Evolutionary conservation across 2,888 invertebrate species (phyloP).

Genomic region (Lithophane leautieri): DNA sequence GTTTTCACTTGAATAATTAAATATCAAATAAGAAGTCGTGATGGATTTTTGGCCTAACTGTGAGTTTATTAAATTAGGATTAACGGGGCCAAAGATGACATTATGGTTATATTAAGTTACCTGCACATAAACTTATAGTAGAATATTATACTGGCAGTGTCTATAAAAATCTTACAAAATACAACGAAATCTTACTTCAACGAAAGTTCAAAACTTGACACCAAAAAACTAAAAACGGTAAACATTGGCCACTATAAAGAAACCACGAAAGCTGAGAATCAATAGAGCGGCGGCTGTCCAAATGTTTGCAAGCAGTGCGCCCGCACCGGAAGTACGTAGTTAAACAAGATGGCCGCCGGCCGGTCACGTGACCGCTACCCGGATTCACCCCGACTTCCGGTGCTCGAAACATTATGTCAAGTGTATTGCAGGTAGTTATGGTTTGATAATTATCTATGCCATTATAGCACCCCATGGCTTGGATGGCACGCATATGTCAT

Average conservation of each 20-base stretch:
- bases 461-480: constrained; percentile 78
- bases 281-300: constrained; percentile 78
- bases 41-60: background rate
- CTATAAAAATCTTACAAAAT: background rate
- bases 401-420: constrained; percentile 85
- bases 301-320: constrained; percentile 74
- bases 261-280: constrained; percentile 50
- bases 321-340: constrained; percentile 86
- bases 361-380: constrained; percentile 84
- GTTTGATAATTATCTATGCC: constrained; percentile 80
- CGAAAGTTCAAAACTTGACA: background rate
- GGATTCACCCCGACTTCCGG: constrained; percentile 89
- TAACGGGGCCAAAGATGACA: background rate
- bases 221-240: constrained; percentile 22
- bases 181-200: too few species aligned
- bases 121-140: too few species aligned
- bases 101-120: background rate
- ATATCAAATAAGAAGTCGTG: background rate
- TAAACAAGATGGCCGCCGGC: constrained; percentile 86
- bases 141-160: background rate
- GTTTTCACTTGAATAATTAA: background rate
- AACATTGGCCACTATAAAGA: constrained; percentile 63
- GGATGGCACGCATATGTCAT: constrained; percentile 83
- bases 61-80: background rate
- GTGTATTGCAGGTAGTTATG: constrained; percentile 85